Conservation (phyloP, 2,797 vertebrate species). For the Sebastes hubbsi region DNA sequence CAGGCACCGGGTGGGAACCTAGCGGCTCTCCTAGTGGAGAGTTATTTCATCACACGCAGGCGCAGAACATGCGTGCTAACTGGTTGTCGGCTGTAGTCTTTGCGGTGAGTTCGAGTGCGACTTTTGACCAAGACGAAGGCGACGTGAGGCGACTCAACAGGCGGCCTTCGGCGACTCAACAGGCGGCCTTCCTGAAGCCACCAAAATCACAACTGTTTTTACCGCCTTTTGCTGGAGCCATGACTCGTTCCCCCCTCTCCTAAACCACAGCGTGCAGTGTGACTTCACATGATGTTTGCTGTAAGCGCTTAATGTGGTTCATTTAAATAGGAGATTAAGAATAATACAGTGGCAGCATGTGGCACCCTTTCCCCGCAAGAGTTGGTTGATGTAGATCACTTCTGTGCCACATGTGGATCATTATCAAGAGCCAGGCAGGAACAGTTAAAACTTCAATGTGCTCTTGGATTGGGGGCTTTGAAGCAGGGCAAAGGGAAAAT, state of each 20-base stretch:
- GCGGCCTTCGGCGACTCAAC: no score
- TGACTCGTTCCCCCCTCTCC: conserved; percentile 11
- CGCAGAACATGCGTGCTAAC: no score
- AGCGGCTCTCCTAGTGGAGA: no score
- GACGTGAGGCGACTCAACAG: no score
- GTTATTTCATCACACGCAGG: no score
- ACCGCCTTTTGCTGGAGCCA: conserved; percentile 14
- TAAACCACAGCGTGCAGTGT: conserved; percentile 33
- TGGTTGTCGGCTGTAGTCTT: no score
- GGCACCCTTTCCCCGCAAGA: conserved; percentile 56
- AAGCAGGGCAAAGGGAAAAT: conserved; percentile 53
- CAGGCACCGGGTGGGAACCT: no score
- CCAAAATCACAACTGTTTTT: conserved; percentile 19
- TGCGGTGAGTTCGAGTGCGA: no score
- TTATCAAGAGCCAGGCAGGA: conserved; percentile 66
- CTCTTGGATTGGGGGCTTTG: conserved; percentile 69
- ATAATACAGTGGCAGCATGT: conserved; percentile 68
- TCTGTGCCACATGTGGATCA: conserved; percentile 78
- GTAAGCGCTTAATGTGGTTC: conserved; percentile 44
- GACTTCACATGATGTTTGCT: conserved; percentile 30
- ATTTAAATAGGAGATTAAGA: conserved; percentile 47
- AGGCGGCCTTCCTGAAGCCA: neutral
- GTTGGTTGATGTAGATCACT: conserved; percentile 56
- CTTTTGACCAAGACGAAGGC: no score
- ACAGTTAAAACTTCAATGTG: conserved; percentile 75